A percentile compares a stretch with the other conserved stretches of the same genome.
Conservation (phyloP, 2,888 invertebrate genomes). For the Acronicta psi region DNA sequence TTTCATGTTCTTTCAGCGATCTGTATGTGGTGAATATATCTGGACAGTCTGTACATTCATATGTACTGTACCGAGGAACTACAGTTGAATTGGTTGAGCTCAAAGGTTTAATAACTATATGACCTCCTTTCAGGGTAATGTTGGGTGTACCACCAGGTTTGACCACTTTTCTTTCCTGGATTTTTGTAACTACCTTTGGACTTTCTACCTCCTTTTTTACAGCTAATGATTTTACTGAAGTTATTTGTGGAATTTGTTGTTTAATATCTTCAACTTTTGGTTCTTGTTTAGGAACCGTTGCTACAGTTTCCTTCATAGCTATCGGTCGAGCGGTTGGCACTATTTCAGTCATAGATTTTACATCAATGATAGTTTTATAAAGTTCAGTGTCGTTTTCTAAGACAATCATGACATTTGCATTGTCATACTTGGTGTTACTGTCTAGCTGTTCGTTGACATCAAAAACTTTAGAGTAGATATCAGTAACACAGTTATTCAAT, state of each 20-base stretch:
- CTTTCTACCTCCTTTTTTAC: slow-evolving; percentile 8
- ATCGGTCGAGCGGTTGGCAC: slow-evolving; percentile 53
- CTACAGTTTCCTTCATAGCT: slow-evolving; percentile 27
- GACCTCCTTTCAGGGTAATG: slow-evolving; percentile 60
- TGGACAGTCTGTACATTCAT: slow-evolving; percentile 62
- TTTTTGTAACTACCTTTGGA: slow-evolving; percentile 8
- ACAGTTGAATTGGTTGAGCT: slow-evolving; percentile 45
- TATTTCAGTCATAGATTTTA: slow-evolving; percentile 53
- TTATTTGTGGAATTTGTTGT: slow-evolving; percentile 12
- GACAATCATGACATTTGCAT: slow-evolving; percentile 69
- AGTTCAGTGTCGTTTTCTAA: slow-evolving; percentile 65
- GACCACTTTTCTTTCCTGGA: slow-evolving; percentile 17
- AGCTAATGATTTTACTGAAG: not conserved
- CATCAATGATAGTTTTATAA: slow-evolving; percentile 56
- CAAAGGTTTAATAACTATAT: slow-evolving; percentile 62
- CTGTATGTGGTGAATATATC: slow-evolving; percentile 66
- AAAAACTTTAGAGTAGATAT: slow-evolving; percentile 66
- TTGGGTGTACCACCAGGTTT: slow-evolving; percentile 51
- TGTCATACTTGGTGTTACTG: slow-evolving; percentile 41
- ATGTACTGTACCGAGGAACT: slow-evolving; percentile 55
- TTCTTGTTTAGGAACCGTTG: not conserved
- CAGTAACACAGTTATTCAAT: slow-evolving; percentile 62
- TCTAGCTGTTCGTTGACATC: slow-evolving; percentile 62
- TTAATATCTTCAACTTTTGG: slow-evolving; percentile 3
- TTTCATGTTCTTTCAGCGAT: slow-evolving; percentile 67